These are phyloP conservation scores for Himalopsyche japonica DNA, from an alignment of 2,888 invertebrate genomes.

Conservation along the genomic window DNA sequence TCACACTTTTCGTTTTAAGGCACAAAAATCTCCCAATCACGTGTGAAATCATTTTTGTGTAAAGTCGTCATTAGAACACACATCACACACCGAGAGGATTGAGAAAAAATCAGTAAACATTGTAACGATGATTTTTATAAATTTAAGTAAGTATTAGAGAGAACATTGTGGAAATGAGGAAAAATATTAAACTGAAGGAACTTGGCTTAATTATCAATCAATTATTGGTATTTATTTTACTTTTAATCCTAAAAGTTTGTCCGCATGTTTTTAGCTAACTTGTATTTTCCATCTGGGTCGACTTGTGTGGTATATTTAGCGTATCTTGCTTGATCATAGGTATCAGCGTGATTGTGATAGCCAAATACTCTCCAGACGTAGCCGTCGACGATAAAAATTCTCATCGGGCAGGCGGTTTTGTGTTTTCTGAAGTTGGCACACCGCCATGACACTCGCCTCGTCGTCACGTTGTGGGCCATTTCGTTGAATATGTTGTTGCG, in stretches of 20 bases:
- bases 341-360: conserved; percentile 17
- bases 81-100: too few species aligned
- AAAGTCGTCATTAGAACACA: too few species aligned
- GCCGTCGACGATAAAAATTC: conserved; percentile 18
- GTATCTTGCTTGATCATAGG: neutral
- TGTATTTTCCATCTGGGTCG: conserved; percentile 16
- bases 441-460: conserved; percentile 16
- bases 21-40: too few species aligned
- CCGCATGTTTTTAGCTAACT: neutral
- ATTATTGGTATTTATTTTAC: neutral
- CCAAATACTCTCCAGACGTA: conserved; percentile 3
- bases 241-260: neutral
- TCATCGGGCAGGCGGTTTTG: conserved; percentile 17
- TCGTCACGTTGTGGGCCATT: conserved; percentile 10
- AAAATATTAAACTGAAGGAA: too few species aligned
- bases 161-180: too few species aligned
- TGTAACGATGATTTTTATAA: too few species aligned
- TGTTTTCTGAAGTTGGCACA: conserved; percentile 21
- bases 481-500: conserved; percentile 17
- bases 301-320: neutral
- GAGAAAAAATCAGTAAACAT: too few species aligned
- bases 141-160: too few species aligned
- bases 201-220: too few species aligned
- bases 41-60: too few species aligned
- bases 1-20: too few species aligned